Evolutionary conservation across 2,888 invertebrate genomes (phyloP), one percentile per base, ranked within the genome.

Genomic region (Philereme vetulata): DNA sequence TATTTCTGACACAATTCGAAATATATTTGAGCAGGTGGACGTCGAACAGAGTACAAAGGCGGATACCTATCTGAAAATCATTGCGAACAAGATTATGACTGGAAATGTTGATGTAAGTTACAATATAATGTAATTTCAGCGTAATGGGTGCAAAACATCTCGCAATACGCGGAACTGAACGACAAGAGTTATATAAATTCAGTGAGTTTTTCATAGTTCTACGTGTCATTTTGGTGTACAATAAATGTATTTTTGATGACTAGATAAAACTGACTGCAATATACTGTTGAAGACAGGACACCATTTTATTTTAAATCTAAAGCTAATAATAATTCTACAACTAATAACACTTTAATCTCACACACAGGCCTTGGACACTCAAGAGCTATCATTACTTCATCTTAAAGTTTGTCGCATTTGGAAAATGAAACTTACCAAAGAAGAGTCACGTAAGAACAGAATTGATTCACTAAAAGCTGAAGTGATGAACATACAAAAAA

Each of bases 301-400:
- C 21, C 21, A 21, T 21, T 21, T 21, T 21, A 21, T 21, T 21
- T 21, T 21, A 21, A 21, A 21, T 21, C 21, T 2, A 21, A 21
- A 21, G 21, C 21, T 21, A 21, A 21, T 1, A 21, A 21, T 21
- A 21, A 21, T 21, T 21, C 21, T 21, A 21, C 21, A 2, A 21
- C 21, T 21, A 21, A 21, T 21, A 21, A 21, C 21, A 21, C 2
- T 21, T 1, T 21, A 38, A 38, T 38, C n/a, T 42, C 10, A 9
- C 3, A 7, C 32, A 42, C 71, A 93, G 93, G 74, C 77, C 5
- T 77, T 94, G 50, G 86, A 90, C 51, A 84, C 88, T 11, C 91
- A 93, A 73, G 94, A 94, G 68, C 71, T 94, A n/a, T 91, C 93
- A 21, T 89, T 91, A 65, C 78, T 94, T 11, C 93, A 94, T 68